Conservation (phyloP, 2,113 vertebrate species). For the Colinus virginianus region DNA sequence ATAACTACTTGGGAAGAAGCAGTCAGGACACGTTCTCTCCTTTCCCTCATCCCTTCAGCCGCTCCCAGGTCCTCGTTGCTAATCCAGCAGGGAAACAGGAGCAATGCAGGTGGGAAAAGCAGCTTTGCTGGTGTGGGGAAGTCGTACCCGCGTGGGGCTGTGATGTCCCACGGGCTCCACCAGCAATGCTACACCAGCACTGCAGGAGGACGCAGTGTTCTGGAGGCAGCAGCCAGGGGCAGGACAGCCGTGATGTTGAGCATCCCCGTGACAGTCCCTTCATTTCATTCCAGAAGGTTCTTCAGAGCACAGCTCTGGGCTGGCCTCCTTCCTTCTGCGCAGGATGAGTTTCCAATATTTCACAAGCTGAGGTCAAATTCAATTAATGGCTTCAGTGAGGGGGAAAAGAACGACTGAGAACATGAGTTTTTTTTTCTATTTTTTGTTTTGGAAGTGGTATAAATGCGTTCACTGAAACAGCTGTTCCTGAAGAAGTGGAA, state of each 20-base stretch:
- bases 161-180: not conserved
- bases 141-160: not conserved
- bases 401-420: not conserved
- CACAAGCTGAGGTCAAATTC: conserved; percentile 50
- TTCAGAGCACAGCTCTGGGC: not conserved
- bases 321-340: not conserved
- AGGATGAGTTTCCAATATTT: conserved; percentile 12
- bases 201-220: not conserved
- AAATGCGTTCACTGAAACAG: not conserved
- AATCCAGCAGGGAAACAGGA: not conserved
- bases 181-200: not conserved
- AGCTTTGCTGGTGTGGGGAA: not conserved
- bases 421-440: not conserved
- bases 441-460: not conserved
- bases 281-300: not conserved
- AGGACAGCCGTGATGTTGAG: not conserved
- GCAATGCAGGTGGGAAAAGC: not conserved
- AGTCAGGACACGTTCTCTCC: conserved; percentile 77
- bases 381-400: conserved; percentile 55
- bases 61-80: not conserved
- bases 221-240: not conserved
- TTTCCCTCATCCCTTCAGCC: not conserved
- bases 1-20: conserved; percentile 78
- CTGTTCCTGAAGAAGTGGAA: not conserved
- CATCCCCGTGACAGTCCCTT: not conserved